A percentile compares a stretch with the other conserved stretches of the same genome.
These are phyloP conservation scores for Allophyes oxyacanthae DNA, from an alignment of 2,888 invertebrate species.

Conservation along the genomic window DNA sequence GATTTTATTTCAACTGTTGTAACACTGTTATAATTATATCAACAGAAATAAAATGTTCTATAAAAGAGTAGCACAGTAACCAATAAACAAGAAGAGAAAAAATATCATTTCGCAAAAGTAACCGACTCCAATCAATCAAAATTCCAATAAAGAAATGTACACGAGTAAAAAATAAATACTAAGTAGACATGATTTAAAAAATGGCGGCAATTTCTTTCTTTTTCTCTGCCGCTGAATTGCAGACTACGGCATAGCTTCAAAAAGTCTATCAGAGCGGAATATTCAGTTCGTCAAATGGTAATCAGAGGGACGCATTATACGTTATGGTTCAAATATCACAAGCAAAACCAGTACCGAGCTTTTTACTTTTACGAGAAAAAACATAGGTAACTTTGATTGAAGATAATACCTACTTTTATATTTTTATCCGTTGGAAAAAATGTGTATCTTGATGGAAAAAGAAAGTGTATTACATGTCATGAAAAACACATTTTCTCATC, in stretches of 20 bases:
- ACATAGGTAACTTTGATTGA: conserved; percentile 68
- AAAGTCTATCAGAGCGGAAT: conserved; percentile 84
- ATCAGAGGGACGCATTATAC: conserved; percentile 85
- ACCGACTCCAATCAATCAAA: conserved; percentile 63
- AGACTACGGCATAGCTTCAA: conserved; percentile 76
- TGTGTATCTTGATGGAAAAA: conserved; percentile 46
- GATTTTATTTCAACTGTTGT: no score
- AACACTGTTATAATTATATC: no score
- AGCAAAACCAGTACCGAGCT: conserved; percentile 69
- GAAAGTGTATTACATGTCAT: conserved; percentile 59
- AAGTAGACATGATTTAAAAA: conserved; percentile 65
- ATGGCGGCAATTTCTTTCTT: conserved; percentile 72
- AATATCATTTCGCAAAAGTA: conserved; percentile 31
- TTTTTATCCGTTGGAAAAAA: conserved; percentile 49
- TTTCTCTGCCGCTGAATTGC: conserved; percentile 70
- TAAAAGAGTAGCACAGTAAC: no score
- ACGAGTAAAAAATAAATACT: conserved; percentile 53
- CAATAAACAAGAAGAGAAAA: conserved; percentile 4
- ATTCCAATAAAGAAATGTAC: conserved; percentile 61
- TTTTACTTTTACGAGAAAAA: conserved; percentile 72
- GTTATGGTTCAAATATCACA: conserved; percentile 87
- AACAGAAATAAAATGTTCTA: no score
- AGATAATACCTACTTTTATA: conserved; percentile 47
- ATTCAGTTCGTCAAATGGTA: conserved; percentile 86
- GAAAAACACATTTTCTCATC: conserved; percentile 66